Percentiles rank a stretch among this genome's conserved stretches.
Evolutionary conservation across 2,113 vertebrate species (phyloP).

Genomic region (Sapayoa aenigma): DNA sequence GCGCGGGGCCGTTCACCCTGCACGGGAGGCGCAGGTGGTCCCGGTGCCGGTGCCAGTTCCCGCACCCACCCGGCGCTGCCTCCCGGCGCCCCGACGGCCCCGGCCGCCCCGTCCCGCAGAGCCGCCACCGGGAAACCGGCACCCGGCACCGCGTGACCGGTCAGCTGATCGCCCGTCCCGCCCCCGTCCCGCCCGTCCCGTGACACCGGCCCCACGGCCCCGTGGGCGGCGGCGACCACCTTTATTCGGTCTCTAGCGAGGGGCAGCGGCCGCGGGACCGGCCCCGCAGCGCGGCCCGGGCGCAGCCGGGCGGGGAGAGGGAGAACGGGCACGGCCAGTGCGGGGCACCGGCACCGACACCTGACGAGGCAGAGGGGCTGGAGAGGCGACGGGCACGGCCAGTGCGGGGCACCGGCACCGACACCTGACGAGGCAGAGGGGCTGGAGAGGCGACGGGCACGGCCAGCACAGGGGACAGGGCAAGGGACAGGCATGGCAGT

Average conservation of each 20-base stretch:
- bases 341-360: not conserved
- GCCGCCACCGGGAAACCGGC: not conserved
- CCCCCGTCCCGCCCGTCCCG: not conserved
- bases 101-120: not conserved
- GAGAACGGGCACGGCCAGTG: not conserved
- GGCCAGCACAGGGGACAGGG: not conserved
- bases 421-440: not conserved
- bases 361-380: not conserved
- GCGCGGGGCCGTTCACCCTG: not conserved
- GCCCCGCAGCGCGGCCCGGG: not conserved
- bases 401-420: not conserved
- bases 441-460: not conserved
- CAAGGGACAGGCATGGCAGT: not conserved
- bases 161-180: not conserved
- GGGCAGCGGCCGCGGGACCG: not conserved
- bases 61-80: not conserved
- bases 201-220: not conserved
- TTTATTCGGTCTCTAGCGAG: conserved; percentile 9
- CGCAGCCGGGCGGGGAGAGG: not conserved
- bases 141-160: not conserved
- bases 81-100: not conserved
- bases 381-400: not conserved
- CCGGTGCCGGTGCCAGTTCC: too few relatives aligned
- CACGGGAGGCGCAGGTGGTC: not conserved
- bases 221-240: not conserved